phyloP scores from a whole-genome alignment of 2,113 vertebrate species.

The Corythoichthys haematopterus region DNA sequence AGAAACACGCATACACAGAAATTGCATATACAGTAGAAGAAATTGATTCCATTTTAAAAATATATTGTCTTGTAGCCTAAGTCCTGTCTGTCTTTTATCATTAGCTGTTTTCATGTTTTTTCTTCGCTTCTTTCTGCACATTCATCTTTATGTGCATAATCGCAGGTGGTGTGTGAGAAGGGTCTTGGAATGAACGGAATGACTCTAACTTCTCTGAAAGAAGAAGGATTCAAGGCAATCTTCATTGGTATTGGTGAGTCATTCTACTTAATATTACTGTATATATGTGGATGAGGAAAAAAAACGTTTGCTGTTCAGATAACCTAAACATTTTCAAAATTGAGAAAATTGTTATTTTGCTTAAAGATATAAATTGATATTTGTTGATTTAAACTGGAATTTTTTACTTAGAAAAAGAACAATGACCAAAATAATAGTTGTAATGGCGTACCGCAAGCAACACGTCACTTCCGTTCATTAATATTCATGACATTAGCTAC shows the following conservation, averaged over 20 bases:
- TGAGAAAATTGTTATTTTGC: not conserved
- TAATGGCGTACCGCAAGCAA: no score
- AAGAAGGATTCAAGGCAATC: slow-evolving; percentile 77
- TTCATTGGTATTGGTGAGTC: slow-evolving; percentile 90
- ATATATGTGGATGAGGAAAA: not conserved
- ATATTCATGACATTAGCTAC: no score
- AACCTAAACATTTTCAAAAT: not conserved
- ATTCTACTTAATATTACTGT: not conserved
- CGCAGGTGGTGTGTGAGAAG: slow-evolving; percentile 79
- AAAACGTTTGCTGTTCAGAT: not conserved
- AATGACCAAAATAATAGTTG: no score
- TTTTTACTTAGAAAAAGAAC: no score
- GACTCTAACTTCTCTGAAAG: slow-evolving; percentile 77
- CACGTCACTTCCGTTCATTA: no score
- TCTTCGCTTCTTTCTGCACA: no score
- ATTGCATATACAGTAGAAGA: not conserved
- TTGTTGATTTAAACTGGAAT: not conserved
- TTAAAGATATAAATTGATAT: not conserved
- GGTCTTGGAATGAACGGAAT: slow-evolving; percentile 77
- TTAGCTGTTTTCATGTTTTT: no score
- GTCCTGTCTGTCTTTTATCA: no score
- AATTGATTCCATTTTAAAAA: no score
- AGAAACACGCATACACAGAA: not conserved
- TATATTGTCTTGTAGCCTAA: no score
- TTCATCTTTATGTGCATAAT: not conserved